These are phyloP conservation scores for Callaeas wilsoni DNA, from an alignment of 2,113 vertebrate species.

Conservation along the genomic window DNA sequence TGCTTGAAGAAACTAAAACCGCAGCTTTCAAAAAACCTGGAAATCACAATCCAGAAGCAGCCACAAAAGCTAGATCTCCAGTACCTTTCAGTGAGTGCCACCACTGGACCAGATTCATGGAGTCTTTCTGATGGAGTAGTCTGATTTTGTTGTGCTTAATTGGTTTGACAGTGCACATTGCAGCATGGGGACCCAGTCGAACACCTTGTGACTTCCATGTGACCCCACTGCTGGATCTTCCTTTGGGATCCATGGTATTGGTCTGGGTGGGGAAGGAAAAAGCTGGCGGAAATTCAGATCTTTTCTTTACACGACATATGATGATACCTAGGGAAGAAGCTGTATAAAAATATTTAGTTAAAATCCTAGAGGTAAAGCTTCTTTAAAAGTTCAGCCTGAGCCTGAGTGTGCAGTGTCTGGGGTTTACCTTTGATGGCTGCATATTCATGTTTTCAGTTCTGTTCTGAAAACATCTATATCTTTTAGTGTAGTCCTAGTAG, in stretches of 20 bases:
- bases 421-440: neutral
- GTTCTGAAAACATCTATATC: neutral
- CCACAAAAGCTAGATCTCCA: neutral
- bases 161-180: neutral
- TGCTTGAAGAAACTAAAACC: neutral
- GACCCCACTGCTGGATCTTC: neutral
- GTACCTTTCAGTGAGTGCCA: neutral
- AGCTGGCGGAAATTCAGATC: neutral
- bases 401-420: neutral
- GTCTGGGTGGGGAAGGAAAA: neutral
- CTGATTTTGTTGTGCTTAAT: neutral
- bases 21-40: neutral
- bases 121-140: neutral
- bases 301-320: neutral
- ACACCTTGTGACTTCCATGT: rapidly evolving
- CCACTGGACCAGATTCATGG: neutral
- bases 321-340: neutral
- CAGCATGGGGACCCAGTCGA: rapidly evolving
- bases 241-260: neutral
- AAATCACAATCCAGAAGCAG: neutral
- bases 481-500: neutral
- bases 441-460: neutral
- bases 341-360: neutral
- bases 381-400: neutral
- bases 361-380: neutral